Percentiles rank a stretch among this genome's conserved stretches.
Evolutionary conservation across 2,113 vertebrate genomes (phyloP).

Genomic region (Drymodes brunneopygia): DNA sequence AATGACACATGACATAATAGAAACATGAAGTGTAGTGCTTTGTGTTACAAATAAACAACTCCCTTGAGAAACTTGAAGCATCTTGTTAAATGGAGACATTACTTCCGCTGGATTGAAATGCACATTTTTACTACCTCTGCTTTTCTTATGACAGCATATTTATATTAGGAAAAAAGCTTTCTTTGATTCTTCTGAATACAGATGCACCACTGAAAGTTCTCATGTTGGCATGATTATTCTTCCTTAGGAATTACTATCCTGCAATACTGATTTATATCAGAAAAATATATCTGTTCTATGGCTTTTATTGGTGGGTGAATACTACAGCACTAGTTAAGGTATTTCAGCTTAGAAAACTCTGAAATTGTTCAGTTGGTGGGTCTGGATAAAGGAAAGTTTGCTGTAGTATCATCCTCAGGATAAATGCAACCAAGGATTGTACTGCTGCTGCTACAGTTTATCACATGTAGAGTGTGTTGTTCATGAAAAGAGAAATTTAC

Average conservation of each 20-base stretch:
- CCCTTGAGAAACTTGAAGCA: not conserved
- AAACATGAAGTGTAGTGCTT: not conserved
- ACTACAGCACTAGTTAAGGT: not conserved
- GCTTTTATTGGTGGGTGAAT: not conserved
- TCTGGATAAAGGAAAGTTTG: not conserved
- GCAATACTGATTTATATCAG: not conserved
- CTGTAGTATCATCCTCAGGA: not conserved
- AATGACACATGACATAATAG: not conserved
- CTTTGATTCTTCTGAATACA: not conserved
- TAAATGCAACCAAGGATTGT: not conserved
- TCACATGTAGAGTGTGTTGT: not conserved
- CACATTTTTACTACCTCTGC: not conserved
- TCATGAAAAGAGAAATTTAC: not conserved
- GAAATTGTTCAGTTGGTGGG: not conserved
- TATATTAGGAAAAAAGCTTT: not conserved
- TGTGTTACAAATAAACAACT: not conserved
- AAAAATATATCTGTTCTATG: not conserved
- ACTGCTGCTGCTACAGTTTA: not conserved
- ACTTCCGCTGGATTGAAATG: not conserved
- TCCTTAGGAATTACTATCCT: not conserved
- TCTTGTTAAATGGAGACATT: not conserved
- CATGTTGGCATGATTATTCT: fast-evolving
- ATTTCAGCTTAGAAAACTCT: not conserved
- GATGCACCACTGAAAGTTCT: not conserved
- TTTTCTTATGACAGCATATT: not conserved